Evolutionary conservation across 35 echinoderm and acorn worm genomes (phyloP), one percentile per base, ranked within the genome.

Genomic region (Heliocidaris erythrogramma): DNA sequence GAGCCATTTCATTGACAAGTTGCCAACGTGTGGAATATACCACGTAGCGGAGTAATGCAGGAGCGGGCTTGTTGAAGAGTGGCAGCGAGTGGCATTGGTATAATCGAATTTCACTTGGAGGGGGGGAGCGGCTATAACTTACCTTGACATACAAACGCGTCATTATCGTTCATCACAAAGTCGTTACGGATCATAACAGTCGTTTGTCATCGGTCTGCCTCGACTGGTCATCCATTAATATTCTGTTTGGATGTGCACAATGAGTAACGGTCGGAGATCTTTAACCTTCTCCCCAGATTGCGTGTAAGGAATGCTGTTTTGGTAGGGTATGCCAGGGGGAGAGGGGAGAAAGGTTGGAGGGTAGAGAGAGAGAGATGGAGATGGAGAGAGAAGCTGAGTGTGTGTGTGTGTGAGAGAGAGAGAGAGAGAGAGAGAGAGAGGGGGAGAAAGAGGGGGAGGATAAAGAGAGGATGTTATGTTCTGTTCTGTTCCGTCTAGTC

Each of bases 141-240:
- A 78, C 5, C 7, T 21, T 78, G 65, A 78, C 65, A 78, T 27
- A 18, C 27, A 24, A 27, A 78, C 27, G 65, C 65, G 18, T 78
- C 7, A 29, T n/a, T 18, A 78, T 78, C 65, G 18, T 78, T n/a
- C 65, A 78, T 78, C 65, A 78, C 27, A 18, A 78, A 78, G 65
- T 78, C 65, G 65, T 78, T 78, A 78, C 27, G 65, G 65, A 78
- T 78, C 65, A 78, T 24, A 78, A 78, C 65, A 78, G 65, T 78
- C 65, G 27, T 78, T 78, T 24, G 27, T 78, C 65, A 78, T 27
- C 65, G 65, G 65, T 24, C 65, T 21, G 65, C 65, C 65, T 78
- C 18, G 5, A 78, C 65, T 78, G 65, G 65, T 78, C 65, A 78
- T 78, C 65, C 27, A 78, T 78, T 78, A 78, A n/a, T 24, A 78